These are phyloP conservation scores for Onychostruthus taczanowskii DNA, from an alignment of 2,113 vertebrate genomes.

Conservation along the genomic window DNA sequence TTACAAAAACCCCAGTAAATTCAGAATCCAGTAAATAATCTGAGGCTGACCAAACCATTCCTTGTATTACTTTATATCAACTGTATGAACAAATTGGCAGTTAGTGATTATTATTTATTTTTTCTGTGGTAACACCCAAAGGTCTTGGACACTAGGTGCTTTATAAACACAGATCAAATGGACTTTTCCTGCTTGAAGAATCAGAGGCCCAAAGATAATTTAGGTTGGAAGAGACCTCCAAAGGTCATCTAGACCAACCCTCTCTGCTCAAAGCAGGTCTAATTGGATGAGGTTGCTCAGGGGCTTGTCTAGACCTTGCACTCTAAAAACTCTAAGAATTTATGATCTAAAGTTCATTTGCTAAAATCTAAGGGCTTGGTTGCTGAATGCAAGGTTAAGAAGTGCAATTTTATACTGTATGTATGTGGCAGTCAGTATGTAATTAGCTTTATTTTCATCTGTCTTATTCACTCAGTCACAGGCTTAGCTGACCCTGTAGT, in stretches of 20 bases:
- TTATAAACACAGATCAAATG: slow-evolving; percentile 22
- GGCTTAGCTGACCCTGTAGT: not conserved
- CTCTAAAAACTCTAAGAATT: not conserved
- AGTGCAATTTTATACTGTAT: not conserved
- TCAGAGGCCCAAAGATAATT: not conserved
- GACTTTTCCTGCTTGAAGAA: not conserved
- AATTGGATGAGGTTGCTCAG: not conserved
- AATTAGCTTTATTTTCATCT: not conserved
- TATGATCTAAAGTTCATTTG: slow-evolving; percentile 13
- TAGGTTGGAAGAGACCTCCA: not conserved
- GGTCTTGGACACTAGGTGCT: not conserved
- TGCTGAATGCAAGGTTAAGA: not conserved
- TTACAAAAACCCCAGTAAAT: not conserved
- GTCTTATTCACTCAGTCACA: not conserved
- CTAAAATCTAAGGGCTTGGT: slow-evolving; percentile 14
- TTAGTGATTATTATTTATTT: slow-evolving; percentile 28
- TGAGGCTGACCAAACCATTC: not conserved
- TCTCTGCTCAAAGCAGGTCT: not conserved
- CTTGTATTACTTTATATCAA: not conserved
- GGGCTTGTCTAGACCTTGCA: not conserved
- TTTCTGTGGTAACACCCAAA: not conserved
- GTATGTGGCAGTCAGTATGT: not conserved
- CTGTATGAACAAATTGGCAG: not conserved
- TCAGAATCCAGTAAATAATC: not conserved
- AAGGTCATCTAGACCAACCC: not conserved